Percentiles rank a stretch among this genome's conserved stretches.
Conservation (phyloP, 2,888 invertebrate species). For the Ormyrus nitidulus region DNA sequence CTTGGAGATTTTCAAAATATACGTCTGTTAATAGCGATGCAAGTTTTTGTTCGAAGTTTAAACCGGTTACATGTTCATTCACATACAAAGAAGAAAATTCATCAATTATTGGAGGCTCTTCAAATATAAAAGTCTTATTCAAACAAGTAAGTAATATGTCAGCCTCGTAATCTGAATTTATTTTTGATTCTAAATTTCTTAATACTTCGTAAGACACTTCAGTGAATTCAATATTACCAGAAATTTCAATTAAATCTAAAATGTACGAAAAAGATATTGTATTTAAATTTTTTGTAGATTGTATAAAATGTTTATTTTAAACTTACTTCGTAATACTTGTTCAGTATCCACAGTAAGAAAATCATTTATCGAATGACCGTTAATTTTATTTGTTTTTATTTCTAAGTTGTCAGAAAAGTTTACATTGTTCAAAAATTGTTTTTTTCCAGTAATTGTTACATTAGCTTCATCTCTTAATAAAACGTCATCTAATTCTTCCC, state of each 20-base stretch:
- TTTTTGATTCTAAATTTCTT: conserved; percentile 55
- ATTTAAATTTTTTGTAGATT: conserved; percentile 5
- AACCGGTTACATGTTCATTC: conserved; percentile 57
- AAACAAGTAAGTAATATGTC: conserved; percentile 55
- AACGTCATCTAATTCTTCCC: conserved; percentile 76
- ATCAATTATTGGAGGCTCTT: conserved; percentile 60
- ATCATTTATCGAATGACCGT: conserved; percentile 73
- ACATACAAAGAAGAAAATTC: conserved; percentile 59
- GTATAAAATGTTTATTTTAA: neutral
- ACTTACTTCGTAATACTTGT: conserved; percentile 74
- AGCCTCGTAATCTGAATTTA: conserved; percentile 46
- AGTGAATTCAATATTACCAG: conserved; percentile 61
- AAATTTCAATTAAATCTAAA: conserved; percentile 65
- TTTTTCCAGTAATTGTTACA: conserved; percentile 74
- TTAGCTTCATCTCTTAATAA: conserved; percentile 73
- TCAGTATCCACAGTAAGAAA: conserved; percentile 77
- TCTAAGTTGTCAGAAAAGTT: conserved; percentile 61
- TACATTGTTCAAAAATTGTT: conserved; percentile 75
- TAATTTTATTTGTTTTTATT: conserved; percentile 75
- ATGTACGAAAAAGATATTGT: conserved; percentile 31
- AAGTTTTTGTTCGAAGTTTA: conserved; percentile 63
- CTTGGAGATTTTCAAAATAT: conserved; percentile 74
- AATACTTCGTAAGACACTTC: conserved; percentile 58
- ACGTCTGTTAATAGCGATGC: conserved; percentile 73
- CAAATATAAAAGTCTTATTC: conserved; percentile 60